Base-by-base conservation (phyloP, 1,140 invertebrate genomes). In the Dinoponera quadriceps region DNA sequence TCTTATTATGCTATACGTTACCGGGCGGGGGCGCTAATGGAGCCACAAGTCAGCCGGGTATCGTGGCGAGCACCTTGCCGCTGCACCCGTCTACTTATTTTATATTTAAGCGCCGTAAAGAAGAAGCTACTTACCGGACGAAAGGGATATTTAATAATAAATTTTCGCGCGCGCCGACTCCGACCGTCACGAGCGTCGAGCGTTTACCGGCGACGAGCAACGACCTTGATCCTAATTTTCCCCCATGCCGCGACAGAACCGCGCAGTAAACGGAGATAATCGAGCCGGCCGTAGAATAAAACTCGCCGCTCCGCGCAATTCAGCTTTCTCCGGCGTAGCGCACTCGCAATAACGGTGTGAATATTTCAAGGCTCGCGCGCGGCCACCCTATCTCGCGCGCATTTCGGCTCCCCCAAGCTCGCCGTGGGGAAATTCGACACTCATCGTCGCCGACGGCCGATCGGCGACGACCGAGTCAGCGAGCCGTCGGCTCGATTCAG, bases 1-100 rank as follows among this genome's bases (percentile, higher is more conserved):
- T 94, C 93, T 94, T 94, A 94, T 94, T 94, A 94, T 93, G 89
- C 93, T 94, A 94, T 94, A 94, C 92, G 92, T 94, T 93, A 93
- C 82, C 88, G 86, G 86, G 89, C 91, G 90, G 90, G 92, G 91
- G 92, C 91, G 93, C 92, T 94, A 94, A 94, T 94, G 93, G 94
- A 94, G 93, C 93, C 92, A 94, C 93, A 94, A 94, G 94, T 94
- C 93, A 94, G 92, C 63, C 73, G 69, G 84, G 81, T 89, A 89
- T 87, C 87, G 90, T 80, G 89, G 89, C 89, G 87, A 91, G 88
- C 87, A 87, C 88, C 91, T 89, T 88, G 88, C 89, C 86, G 89
- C 85, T 89, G 84, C 91, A 89, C 88, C 85, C 91, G 91, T 93
- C 92, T 93, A 94, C 93, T 94, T 94, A 94, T 94, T 94, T 94